Conservation (phyloP, 2,888 invertebrate species). For the Morinoia aosen region DNA sequence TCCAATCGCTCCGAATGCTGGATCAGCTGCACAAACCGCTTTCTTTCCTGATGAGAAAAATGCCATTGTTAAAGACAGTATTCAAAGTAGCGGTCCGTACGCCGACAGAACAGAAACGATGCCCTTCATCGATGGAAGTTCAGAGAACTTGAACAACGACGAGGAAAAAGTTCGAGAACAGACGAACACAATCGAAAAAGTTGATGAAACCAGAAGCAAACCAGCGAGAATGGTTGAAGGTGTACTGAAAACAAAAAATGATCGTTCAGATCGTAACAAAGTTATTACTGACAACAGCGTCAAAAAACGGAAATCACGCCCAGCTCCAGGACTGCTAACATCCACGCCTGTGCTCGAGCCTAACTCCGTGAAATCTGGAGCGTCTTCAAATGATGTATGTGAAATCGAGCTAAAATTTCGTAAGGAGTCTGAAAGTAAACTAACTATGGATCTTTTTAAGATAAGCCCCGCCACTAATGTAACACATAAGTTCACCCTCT, state of each 20-base stretch:
- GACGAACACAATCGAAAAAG: neutral
- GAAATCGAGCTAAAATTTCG: neutral
- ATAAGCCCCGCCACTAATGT: neutral
- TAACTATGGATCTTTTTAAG: neutral
- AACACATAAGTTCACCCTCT: too few relatives aligned
- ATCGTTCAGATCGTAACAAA: neutral
- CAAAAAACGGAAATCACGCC: neutral
- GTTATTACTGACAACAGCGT: neutral
- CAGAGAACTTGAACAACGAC: neutral
- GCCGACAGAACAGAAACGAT: neutral
- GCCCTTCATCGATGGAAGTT: slow-evolving; percentile 13
- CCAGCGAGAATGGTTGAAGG: neutral
- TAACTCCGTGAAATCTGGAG: neutral
- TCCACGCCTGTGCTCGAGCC: neutral
- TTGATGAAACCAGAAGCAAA: neutral
- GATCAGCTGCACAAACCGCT: neutral
- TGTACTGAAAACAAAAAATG: neutral
- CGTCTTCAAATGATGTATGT: neutral
- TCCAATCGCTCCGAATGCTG: neutral
- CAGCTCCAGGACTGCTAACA: neutral
- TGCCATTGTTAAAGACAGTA: neutral
- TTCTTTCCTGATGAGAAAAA: neutral
- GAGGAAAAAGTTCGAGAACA: neutral
- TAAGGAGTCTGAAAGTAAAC: neutral
- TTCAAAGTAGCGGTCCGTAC: neutral